phyloP scores from a whole-genome alignment of 2,113 vertebrate species.

The Heterotis niloticus region DNA sequence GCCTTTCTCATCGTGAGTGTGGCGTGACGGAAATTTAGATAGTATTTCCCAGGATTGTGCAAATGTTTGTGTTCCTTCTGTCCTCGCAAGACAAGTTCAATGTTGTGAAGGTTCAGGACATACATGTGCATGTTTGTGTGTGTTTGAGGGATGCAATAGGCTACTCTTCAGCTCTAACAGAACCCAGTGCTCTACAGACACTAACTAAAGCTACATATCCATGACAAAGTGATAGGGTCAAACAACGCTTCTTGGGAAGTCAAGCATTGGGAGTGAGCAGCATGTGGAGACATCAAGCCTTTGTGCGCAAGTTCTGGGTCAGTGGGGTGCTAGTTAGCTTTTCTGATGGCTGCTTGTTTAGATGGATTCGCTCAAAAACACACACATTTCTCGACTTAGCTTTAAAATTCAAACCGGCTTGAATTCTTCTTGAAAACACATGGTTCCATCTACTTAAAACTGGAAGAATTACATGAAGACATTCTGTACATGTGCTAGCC shows the following conservation, averaged over 20 bases:
- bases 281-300: constrained; percentile 2
- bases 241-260: neutral
- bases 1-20: too few relatives aligned
- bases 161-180: neutral
- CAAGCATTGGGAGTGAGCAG: too few relatives aligned
- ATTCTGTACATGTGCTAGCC: neutral
- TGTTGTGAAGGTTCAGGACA: too few relatives aligned
- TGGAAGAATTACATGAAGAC: neutral
- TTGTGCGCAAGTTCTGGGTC: neutral
- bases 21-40: too few relatives aligned
- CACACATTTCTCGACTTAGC: neutral
- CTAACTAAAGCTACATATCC: constrained; percentile 3
- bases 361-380: neutral
- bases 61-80: too few relatives aligned
- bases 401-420: neutral
- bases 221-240: neutral
- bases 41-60: too few relatives aligned
- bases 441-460: too few relatives aligned
- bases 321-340: neutral
- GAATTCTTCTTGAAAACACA: neutral
- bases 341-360: neutral
- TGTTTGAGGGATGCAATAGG: neutral
- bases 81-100: too few relatives aligned
- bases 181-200: neutral
- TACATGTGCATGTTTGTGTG: neutral